These are phyloP conservation scores for Metridium senile DNA, from an alignment of 92 coral and sea anemone species.

Conservation along the genomic window DNA sequence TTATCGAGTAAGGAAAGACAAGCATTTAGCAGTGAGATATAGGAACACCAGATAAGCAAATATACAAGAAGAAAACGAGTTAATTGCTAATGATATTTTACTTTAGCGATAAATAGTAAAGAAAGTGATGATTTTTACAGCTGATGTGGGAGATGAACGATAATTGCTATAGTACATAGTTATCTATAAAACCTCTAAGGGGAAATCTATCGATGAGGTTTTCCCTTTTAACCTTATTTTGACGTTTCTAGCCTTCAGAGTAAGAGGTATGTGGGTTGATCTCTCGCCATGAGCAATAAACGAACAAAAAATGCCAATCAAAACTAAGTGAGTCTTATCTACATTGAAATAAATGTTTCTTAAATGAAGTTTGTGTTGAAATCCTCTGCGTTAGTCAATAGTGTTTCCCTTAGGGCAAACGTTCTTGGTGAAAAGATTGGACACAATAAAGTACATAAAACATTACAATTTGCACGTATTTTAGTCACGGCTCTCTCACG, in stretches of 20 bases:
- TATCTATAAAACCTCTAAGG: too few relatives aligned
- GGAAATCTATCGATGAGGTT: too few relatives aligned
- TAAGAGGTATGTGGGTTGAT: slow-evolving; percentile 4
- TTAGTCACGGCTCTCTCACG: too few relatives aligned
- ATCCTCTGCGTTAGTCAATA: background rate
- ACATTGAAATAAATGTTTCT: background rate
- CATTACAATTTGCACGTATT: too few relatives aligned
- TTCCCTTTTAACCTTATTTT: too few relatives aligned
- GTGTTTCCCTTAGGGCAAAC: background rate
- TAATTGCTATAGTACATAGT: too few relatives aligned
- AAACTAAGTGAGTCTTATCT: slow-evolving; percentile 15
- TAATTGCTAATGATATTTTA: slow-evolving; percentile 4
- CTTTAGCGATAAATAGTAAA: too few relatives aligned
- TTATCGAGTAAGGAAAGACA: slow-evolving; percentile 16
- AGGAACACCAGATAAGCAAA: slow-evolving; percentile 4
- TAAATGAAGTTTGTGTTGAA: background rate
- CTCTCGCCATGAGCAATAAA: background rate
- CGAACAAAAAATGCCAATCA: slow-evolving; percentile 14
- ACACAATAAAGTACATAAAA: too few relatives aligned
- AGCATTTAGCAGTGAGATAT: slow-evolving; percentile 14
- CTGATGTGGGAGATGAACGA: too few relatives aligned
- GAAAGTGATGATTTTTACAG: too few relatives aligned
- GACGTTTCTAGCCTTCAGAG: background rate
- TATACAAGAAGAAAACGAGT: background rate
- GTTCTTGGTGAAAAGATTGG: too few relatives aligned